Evolutionary conservation across 2,888 invertebrate genomes (phyloP).

Genomic region (Volucella inanis): DNA sequence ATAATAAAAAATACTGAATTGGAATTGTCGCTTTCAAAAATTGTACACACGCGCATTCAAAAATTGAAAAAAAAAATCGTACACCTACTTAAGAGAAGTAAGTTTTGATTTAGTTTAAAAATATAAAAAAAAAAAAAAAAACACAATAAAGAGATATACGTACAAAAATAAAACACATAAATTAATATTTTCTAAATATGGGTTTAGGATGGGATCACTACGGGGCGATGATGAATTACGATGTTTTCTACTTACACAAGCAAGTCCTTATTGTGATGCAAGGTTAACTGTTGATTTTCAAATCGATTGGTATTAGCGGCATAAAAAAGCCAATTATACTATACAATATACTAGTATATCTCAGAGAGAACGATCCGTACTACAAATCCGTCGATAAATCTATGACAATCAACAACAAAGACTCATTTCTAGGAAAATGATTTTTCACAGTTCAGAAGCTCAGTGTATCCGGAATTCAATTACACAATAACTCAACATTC

Average conservation of each 20-base stretch:
- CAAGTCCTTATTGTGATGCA: slow-evolving; percentile 52
- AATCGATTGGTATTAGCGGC: too few species aligned
- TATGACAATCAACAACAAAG: too few species aligned
- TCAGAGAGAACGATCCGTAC: too few species aligned
- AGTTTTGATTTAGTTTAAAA: slow-evolving; percentile 55
- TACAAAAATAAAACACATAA: slow-evolving; percentile 19
- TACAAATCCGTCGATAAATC: too few species aligned
- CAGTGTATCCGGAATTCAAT: too few species aligned
- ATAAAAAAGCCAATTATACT: too few species aligned
- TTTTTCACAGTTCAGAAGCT: too few species aligned
- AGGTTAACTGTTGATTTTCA: slow-evolving; percentile 1
- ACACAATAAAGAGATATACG: slow-evolving; percentile 18
- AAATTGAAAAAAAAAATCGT: slow-evolving; percentile 38
- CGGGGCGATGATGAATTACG: slow-evolving; percentile 65
- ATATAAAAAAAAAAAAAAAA: background rate
- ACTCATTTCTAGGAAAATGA: too few species aligned
- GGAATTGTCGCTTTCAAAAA: slow-evolving; percentile 2
- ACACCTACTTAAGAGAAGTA: slow-evolving; percentile 5
- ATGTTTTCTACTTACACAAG: slow-evolving; percentile 34
- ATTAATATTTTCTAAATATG: slow-evolving; percentile 42
- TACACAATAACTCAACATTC: too few species aligned
- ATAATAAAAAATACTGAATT: too few species aligned
- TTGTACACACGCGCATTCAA: slow-evolving; percentile 48
- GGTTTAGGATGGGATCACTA: slow-evolving; percentile 71
- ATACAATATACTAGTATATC: too few species aligned